Evolutionary conservation across 2,113 vertebrate species (phyloP).

Genomic region (Heterotis niloticus): DNA sequence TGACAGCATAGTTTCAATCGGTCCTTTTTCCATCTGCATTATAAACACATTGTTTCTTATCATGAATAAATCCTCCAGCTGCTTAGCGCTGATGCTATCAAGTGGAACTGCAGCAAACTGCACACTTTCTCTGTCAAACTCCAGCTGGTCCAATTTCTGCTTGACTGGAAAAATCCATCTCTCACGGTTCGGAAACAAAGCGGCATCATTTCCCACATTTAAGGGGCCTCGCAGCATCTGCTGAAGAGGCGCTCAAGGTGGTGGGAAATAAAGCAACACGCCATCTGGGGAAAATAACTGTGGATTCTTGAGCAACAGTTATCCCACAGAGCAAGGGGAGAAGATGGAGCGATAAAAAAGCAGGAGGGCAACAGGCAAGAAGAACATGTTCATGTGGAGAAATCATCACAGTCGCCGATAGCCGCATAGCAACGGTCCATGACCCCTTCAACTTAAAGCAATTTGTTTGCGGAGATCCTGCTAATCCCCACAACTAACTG

Average conservation of each 20-base stretch:
- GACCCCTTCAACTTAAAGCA: background rate
- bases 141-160: background rate
- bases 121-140: too few relatives aligned
- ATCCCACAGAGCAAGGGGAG: background rate
- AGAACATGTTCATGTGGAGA: slow-evolving; percentile 1
- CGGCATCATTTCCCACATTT: background rate
- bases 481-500: background rate
- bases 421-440: background rate
- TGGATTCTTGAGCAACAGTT: background rate
- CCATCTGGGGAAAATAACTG: background rate
- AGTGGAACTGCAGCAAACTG: background rate
- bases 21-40: background rate
- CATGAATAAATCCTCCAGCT: background rate
- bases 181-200: background rate
- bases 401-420: background rate
- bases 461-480: background rate
- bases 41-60: background rate
- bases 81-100: background rate
- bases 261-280: background rate
- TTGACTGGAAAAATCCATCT: background rate
- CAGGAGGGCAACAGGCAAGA: background rate
- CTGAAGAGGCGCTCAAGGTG: background rate
- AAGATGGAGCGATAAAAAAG: background rate
- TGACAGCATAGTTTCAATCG: background rate
- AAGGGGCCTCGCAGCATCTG: background rate